Evolutionary conservation across 2,797 vertebrate species (phyloP).

Genomic region (Fistularia tabacaria): DNA sequence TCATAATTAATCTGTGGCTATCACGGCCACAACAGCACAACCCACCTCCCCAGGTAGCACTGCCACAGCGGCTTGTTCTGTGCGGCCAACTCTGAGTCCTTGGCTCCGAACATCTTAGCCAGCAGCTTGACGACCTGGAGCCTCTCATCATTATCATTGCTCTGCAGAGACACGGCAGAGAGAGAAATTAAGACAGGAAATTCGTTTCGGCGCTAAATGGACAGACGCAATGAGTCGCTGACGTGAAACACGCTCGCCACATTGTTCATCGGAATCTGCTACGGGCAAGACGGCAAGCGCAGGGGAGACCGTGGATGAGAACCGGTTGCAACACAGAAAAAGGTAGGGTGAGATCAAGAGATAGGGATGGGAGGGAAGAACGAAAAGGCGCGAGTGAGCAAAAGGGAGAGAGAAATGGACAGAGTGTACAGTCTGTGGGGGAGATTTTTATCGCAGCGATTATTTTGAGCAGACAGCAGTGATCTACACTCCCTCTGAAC

Average conservation of each 20-base stretch:
- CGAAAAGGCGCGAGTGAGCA: slow-evolving; percentile 9
- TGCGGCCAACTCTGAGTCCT: slow-evolving; percentile 94
- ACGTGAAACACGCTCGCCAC: slow-evolving; percentile 23
- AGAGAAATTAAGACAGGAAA: slow-evolving; percentile 31
- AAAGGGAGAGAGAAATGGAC: slow-evolving; percentile 3
- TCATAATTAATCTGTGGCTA: neutral
- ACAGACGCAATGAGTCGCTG: slow-evolving; percentile 23
- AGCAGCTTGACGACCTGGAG: slow-evolving; percentile 96
- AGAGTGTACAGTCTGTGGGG: slow-evolving; percentile 17
- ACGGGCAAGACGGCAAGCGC: neutral
- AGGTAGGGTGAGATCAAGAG: neutral
- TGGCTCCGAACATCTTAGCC: slow-evolving; percentile 99
- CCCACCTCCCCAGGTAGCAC: slow-evolving; percentile 92
- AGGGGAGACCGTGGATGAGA: too few relatives aligned
- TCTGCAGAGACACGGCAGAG: slow-evolving; percentile 71
- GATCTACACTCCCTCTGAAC: slow-evolving; percentile 54
- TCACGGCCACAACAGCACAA: neutral
- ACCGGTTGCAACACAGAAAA: neutral
- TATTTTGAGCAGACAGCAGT: slow-evolving; percentile 62
- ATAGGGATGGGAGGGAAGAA: neutral
- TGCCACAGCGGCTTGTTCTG: slow-evolving; percentile 99
- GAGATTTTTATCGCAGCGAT: slow-evolving; percentile 61
- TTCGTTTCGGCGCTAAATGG: slow-evolving; percentile 7
- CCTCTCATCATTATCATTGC: slow-evolving; percentile 98
- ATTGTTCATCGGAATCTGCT: slow-evolving; percentile 17